Base-by-base conservation (phyloP, 2,113 vertebrate species). In the Ameiurus melas region DNA sequence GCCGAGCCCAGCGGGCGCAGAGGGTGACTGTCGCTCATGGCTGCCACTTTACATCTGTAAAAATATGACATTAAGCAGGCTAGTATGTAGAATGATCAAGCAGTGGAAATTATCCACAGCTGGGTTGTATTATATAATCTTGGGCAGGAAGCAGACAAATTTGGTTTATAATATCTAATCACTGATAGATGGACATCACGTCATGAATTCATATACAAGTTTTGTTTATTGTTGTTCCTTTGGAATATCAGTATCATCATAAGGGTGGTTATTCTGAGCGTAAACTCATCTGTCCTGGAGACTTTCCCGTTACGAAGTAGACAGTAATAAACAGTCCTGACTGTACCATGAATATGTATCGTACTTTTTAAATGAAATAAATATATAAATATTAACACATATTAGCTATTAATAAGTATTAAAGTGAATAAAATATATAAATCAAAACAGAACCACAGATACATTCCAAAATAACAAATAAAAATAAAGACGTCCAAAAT, bases 1-100 rank as follows among this genome's bases (percentile, higher is more conserved):
- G 98, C 96, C 0, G 98, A 96, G 85, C 97, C 96, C 91, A 97
- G 96, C 1, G 97, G 97, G 60, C 97, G 97, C 73, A 99, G 95
- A 0, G 97, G 97, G 84, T 99, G 98, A 92, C 97, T 99, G 95
- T 99, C 98, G 93, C 98, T 99, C 98, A 99, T 99, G 95, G 94
- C 96, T 91, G 88, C 93, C 51, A 91, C 89, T 0, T 0, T 92
- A 95, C 94, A 94, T 92, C 95, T 96, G 88, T 22, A 30, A 84
- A 70, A 30, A 47, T 1, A 39, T 13, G 1, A 82, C 39, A 22
- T 13, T 51, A 6, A 60, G 5, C 20, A 60, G 58, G 10, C 10
- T 66, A 13, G 30, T 33, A 36, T 36, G 66, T 30, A 16, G 3
- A 4, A 68, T 68, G 16, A 68, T 36, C 5, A 36, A 36, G 30